Evolutionary conservation across 1,140 invertebrate species (phyloP).

Genomic region (Bombus confusus): DNA sequence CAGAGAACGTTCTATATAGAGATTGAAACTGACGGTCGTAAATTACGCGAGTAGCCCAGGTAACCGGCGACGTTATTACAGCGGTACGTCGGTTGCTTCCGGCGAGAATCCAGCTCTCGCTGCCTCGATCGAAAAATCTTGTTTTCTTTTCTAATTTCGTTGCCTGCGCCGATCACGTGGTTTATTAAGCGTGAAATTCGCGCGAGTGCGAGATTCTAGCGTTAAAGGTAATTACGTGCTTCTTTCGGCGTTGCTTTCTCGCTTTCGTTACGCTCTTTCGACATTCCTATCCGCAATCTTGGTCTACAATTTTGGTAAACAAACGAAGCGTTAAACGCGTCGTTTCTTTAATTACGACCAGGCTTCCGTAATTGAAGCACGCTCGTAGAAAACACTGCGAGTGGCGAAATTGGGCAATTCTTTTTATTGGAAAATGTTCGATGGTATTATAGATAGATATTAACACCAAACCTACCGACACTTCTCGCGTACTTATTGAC

Average conservation of each 20-base stretch:
- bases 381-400: too few species aligned
- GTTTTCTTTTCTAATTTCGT: slow-evolving; percentile 2
- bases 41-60: background rate
- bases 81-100: background rate
- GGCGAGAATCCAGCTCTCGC: background rate
- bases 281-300: background rate
- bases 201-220: background rate
- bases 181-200: slow-evolving; percentile 27
- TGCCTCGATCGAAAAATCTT: background rate
- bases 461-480: too few species aligned
- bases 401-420: too few species aligned
- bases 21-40: slow-evolving; percentile 26
- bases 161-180: background rate
- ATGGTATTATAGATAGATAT: too few species aligned
- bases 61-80: background rate
- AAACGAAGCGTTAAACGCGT: too few species aligned
- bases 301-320: too few species aligned
- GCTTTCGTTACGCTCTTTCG: background rate
- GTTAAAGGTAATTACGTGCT: background rate
- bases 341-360: too few species aligned
- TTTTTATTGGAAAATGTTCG: too few species aligned
- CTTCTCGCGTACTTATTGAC: too few species aligned
- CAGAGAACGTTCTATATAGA: background rate
- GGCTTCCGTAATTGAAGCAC: too few species aligned
- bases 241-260: background rate